Conservation (phyloP, 2,888 invertebrate species). For the Slavum lentiscoides region DNA sequence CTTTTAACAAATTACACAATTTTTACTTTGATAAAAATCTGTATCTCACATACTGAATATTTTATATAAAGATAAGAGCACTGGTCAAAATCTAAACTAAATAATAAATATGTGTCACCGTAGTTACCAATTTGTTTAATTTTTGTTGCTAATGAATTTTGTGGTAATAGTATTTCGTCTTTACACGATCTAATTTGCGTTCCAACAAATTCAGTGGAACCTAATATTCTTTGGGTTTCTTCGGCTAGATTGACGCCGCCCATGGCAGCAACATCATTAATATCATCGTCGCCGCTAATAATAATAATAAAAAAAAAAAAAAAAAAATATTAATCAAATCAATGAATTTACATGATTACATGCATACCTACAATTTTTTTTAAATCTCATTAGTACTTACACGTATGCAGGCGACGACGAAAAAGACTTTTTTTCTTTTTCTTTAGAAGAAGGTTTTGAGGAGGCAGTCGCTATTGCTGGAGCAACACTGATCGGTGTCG, state of each 20-base stretch:
- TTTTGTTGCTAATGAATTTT: conserved; percentile 75
- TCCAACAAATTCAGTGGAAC: conserved; percentile 85
- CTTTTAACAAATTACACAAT: no score
- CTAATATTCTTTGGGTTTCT: conserved; percentile 91
- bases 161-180: conserved; percentile 85
- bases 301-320: not conserved
- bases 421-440: conserved; percentile 75
- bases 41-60: not conserved
- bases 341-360: not conserved
- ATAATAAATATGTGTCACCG: conserved; percentile 31
- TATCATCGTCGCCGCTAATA: conserved; percentile 63
- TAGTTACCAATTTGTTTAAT: conserved; percentile 72
- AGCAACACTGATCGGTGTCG: conserved; percentile 34
- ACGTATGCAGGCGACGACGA: conserved; percentile 62
- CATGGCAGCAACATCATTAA: conserved; percentile 98
- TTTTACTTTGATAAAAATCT: conserved; percentile 1
- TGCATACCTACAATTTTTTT: not conserved
- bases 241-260: conserved; percentile 97
- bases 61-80: not conserved
- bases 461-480: conserved; percentile 28
- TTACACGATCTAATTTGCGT: conserved; percentile 89
- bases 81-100: not conserved
- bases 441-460: conserved; percentile 67
- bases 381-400: conserved; percentile 39
- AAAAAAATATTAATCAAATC: conserved; percentile 50